Evolutionary conservation across 2,888 invertebrate species (phyloP).

Genomic region (Hoplodrina blanda): DNA sequence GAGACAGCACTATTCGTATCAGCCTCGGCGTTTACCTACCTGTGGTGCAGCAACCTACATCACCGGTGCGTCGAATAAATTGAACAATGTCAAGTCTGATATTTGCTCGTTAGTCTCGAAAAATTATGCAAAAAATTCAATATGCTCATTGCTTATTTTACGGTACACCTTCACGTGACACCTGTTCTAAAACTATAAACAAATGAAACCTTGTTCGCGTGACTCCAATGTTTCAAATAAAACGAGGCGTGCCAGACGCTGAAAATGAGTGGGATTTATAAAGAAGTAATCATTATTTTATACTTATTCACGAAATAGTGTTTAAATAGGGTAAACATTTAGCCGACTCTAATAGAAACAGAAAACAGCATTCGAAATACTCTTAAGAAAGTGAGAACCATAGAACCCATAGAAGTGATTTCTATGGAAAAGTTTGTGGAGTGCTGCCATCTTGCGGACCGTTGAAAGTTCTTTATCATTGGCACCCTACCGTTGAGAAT

Average conservation of each 20-base stretch:
- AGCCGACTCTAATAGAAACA: not conserved
- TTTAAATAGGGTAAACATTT: not conserved
- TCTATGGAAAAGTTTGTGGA: constrained; percentile 44
- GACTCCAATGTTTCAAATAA: constrained; percentile 50
- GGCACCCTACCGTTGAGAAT: constrained; percentile 1
- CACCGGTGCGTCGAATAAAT: constrained; percentile 80
- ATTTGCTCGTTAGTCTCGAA: constrained; percentile 80
- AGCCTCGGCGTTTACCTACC: constrained; percentile 79
- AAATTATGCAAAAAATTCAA: constrained; percentile 79
- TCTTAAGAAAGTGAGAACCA: constrained; percentile 23
- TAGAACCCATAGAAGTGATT: constrained; percentile 17
- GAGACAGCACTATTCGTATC: constrained; percentile 70
- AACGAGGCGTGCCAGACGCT: constrained; percentile 57
- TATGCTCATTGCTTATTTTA: constrained; percentile 50
- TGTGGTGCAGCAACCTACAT: constrained; percentile 89
- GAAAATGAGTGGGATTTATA: constrained; percentile 29
- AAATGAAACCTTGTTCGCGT: constrained; percentile 57
- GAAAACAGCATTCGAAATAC: not conserved
- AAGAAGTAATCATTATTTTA: not conserved
- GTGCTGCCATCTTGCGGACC: constrained; percentile 66
- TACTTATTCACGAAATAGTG: not conserved
- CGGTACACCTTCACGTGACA: constrained; percentile 33
- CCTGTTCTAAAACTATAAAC: constrained; percentile 50
- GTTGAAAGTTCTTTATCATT: not conserved
- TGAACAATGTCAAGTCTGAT: constrained; percentile 84